These are phyloP conservation scores for Fistularia tabacaria DNA, from an alignment of 2,797 vertebrate genomes.

Conservation along the genomic window DNA sequence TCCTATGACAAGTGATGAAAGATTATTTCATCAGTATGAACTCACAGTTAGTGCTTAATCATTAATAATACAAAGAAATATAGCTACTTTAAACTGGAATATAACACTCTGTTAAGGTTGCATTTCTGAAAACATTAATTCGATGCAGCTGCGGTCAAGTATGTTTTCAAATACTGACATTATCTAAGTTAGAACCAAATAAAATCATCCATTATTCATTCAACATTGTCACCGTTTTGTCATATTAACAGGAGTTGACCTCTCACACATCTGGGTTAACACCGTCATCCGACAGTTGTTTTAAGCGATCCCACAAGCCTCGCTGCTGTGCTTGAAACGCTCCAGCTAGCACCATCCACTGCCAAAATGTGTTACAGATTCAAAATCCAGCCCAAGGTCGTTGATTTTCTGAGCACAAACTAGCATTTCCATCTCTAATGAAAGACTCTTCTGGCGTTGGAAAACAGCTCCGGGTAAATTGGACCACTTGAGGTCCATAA, in stretches of 20 bases:
- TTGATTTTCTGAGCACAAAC: conserved; percentile 28
- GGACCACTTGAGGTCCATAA: conserved; percentile 31
- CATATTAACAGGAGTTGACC: no score
- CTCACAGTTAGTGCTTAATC: conserved; percentile 18
- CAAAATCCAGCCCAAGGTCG: conserved; percentile 22
- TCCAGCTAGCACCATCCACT: conserved; percentile 24
- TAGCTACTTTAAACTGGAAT: no score
- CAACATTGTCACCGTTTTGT: no score
- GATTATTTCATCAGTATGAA: conserved; percentile 6
- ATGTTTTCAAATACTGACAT: no score
- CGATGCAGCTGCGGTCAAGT: no score
- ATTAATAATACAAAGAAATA: background rate
- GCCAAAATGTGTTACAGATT: conserved; percentile 28
- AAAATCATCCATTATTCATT: no score
- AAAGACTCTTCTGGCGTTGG: conserved; percentile 8
- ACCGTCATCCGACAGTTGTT: background rate
- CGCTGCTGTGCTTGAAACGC: conserved; percentile 1
- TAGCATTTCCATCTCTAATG: conserved; percentile 29
- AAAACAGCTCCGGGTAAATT: conserved; percentile 25
- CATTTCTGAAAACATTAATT: background rate
- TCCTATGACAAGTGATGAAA: conserved; percentile 11
- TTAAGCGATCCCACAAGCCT: conserved; percentile 13
- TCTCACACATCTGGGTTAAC: no score
- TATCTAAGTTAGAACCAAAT: no score
- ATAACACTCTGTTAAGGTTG: no score